Percentiles rank a stretch among this genome's conserved stretches.
These are phyloP conservation scores for Galeopsomyia nigrocyanea DNA, from an alignment of 2,888 invertebrate genomes.

Conservation along the genomic window DNA sequence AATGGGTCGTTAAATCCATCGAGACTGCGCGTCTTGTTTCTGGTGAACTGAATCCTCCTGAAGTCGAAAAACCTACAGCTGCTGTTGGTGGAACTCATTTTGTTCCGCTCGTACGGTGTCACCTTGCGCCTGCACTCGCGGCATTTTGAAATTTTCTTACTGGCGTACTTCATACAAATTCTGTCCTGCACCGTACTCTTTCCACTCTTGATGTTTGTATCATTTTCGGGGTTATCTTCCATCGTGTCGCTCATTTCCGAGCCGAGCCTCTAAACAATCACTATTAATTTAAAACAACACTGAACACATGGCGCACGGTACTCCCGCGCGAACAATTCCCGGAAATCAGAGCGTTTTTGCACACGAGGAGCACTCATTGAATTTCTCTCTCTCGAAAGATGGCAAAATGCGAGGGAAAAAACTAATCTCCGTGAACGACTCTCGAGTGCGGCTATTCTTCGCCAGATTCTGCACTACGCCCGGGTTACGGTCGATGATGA, in stretches of 20 bases:
- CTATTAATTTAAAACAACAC: no score
- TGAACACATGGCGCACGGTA: no score
- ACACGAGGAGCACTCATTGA: no score
- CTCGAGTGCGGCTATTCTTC: no score
- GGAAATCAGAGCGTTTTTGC: no score
- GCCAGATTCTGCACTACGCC: no score
- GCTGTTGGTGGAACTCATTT: conserved; percentile 77
- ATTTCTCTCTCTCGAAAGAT: no score
- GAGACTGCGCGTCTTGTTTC: conserved; percentile 87
- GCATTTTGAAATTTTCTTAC: conserved; percentile 88
- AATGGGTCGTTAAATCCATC: conserved; percentile 96
- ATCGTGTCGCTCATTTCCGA: conserved; percentile 62
- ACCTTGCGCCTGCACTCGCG: conserved; percentile 88
- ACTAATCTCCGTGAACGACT: no score
- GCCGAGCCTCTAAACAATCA: no score
- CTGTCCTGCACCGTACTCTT: conserved; percentile 92
- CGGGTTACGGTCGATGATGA: no score
- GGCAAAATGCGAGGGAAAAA: no score
- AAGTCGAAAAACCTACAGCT: conserved; percentile 96
- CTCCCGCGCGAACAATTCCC: no score
- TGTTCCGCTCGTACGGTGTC: conserved; percentile 83
- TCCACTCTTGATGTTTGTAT: conserved; percentile 79
- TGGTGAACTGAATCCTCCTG: conserved; percentile 89
- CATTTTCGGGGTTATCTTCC: conserved; percentile 77
- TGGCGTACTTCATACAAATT: conserved; percentile 87